Evolutionary conservation across 2,113 vertebrate genomes (phyloP).

Genomic region (Glaucomys volans): DNA sequence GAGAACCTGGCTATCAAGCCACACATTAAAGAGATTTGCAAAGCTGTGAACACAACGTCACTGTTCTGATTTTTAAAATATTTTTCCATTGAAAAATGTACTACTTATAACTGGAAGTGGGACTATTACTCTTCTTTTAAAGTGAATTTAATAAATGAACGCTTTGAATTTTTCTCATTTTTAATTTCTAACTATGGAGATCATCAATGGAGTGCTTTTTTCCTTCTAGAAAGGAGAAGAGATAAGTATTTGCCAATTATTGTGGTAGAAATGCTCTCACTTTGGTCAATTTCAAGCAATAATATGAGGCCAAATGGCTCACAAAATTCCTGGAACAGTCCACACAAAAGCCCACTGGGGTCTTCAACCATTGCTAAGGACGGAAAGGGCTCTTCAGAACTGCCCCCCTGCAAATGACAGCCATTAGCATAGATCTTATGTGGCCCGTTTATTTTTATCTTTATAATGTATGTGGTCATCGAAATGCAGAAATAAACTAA

Average conservation of each 20-base stretch:
- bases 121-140: conserved; percentile 34
- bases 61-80: conserved; percentile 61
- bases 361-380: conserved; percentile 5
- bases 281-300: conserved; percentile 24
- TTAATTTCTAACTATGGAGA: conserved; percentile 38
- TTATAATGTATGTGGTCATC: not conserved
- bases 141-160: conserved; percentile 44
- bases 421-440: not conserved
- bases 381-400: not conserved
- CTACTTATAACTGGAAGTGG: conserved; percentile 35
- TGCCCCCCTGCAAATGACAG: not conserved
- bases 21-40: conserved; percentile 68
- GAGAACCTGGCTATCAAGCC: conserved; percentile 55
- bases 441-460: conserved; percentile 12
- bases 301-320: conserved; percentile 18
- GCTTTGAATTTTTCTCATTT: conserved; percentile 37
- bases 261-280: conserved; percentile 9
- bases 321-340: conserved; percentile 4
- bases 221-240: conserved; percentile 20
- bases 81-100: conserved; percentile 45
- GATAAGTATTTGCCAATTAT: conserved; percentile 35
- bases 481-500: not conserved
- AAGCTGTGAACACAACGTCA: conserved; percentile 60
- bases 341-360: conserved; percentile 14
- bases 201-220: not conserved